Conservation (phyloP, 2,888 invertebrate species). For the Adela reaumurella region DNA sequence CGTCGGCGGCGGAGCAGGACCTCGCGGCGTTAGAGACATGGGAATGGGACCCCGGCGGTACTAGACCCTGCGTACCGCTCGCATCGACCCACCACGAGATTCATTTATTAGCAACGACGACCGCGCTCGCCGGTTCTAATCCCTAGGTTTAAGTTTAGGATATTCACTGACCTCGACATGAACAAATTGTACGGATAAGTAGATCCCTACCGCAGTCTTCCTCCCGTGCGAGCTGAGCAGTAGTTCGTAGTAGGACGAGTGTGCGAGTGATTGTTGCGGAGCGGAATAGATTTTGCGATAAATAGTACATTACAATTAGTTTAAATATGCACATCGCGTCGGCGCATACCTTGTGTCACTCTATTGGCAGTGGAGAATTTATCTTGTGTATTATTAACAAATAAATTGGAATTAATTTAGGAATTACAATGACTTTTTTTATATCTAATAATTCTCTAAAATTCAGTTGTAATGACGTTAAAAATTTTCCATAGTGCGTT, state of each 20-base stretch:
- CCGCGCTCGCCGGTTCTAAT: neutral
- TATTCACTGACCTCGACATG: neutral
- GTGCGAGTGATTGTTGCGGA: neutral
- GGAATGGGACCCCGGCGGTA: conserved; percentile 44
- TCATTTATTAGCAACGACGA: neutral
- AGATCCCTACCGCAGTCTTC: neutral
- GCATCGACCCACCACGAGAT: neutral
- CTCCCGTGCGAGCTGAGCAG: neutral
- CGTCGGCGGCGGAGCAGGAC: conserved; percentile 17
- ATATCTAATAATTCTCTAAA: too few relatives aligned
- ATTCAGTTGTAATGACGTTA: too few relatives aligned
- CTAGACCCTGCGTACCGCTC: conserved; percentile 19
- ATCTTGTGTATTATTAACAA: too few relatives aligned
- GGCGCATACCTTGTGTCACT: too few relatives aligned
- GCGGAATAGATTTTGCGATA: neutral
- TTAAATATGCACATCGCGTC: too few relatives aligned
- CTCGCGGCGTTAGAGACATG: conserved; percentile 26
- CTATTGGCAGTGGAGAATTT: too few relatives aligned
- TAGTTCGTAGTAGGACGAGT: neutral
- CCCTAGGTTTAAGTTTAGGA: neutral
- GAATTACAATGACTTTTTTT: too few relatives aligned
- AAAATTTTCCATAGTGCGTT: too few relatives aligned
- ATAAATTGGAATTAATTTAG: too few relatives aligned
- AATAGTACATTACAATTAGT: too few relatives aligned
- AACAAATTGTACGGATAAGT: neutral